Evolutionary conservation across 2,113 vertebrate species (phyloP), one percentile per base, ranked within the genome.

Genomic region (Petrocephalus zakoni): DNA sequence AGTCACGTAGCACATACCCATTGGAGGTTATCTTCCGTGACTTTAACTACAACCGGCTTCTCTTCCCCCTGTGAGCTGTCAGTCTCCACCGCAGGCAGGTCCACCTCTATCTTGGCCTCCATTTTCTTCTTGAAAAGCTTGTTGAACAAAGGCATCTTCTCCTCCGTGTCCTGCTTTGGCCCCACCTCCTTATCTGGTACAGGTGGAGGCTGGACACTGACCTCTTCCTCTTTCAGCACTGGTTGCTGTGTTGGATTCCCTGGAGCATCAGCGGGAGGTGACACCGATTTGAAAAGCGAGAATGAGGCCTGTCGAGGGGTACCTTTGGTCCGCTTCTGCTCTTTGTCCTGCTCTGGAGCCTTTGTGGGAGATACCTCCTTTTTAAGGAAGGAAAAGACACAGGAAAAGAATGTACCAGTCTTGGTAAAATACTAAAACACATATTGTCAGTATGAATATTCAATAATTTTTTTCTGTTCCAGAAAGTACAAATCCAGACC

Each of bases 101-200:
- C 78, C 0, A 29, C 22, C 53, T 87, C 49, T n/a, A 89, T 93
- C 88, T 83, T 93, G 53, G 90, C 91, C 88, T 93, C 96, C 58
- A 95, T 94, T 64, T 91, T 91, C 93, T 95, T 92, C 87, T 90
- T 96, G 93, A 97, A 97, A 89, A 97, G 88, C 89, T 93, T 96
- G 88, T 96, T 94, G 2, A 97, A 94, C 89, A 97, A 91, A 58
- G 89, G 93, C 56, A 93, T 2, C 90, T 90, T 91, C 21, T 86
- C 89, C 5, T 34, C 55, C 56, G 5, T 75, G 29, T 51, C 82
- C 10, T 78, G 46, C 55, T 90, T 89, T 21, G 87, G 64, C 25
- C 87, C 37, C 56, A 87, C 81, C 29, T 72, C 88, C 61, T 51
- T 92, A 49, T 75, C 13, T 89, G 78, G n/a, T 52, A 8, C 53